Conservation (phyloP, 2,797 vertebrate species). For the Anguilla megastoma region DNA sequence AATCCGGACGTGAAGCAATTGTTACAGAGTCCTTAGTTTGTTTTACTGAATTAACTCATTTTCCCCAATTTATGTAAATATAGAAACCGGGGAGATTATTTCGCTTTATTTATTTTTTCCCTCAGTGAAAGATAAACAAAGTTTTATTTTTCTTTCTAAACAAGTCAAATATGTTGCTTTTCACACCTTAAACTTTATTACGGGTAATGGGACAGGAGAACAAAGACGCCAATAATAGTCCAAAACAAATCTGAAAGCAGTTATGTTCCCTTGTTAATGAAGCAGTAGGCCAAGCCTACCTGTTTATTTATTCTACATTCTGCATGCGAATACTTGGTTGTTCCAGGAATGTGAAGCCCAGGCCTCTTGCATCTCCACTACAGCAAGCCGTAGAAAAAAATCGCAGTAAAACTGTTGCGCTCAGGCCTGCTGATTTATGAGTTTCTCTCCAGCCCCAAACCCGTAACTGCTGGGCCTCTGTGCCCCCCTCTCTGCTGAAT, state of each 20-base stretch:
- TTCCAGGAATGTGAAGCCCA: constrained; percentile 58
- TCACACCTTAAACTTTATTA: not conserved
- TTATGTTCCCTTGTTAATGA: not conserved
- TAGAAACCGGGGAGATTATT: too few species aligned
- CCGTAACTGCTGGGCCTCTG: constrained; percentile 74
- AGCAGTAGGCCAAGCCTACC: not conserved
- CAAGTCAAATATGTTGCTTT: not conserved
- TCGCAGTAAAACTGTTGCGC: constrained; percentile 80
- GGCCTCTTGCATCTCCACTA: constrained; percentile 53
- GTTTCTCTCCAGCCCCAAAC: constrained; percentile 88
- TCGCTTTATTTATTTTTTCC: too few species aligned
- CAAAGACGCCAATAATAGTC: not conserved
- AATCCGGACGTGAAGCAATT: not conserved
- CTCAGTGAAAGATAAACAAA: too few species aligned
- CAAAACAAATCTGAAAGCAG: not conserved
- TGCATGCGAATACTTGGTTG: constrained; percentile 53
- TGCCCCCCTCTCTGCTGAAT: constrained; percentile 93
- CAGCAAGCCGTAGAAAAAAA: constrained; percentile 77
- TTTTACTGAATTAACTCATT: not conserved
- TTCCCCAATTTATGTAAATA: too few species aligned
- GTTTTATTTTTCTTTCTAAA: not conserved
- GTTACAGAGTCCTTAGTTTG: not conserved
- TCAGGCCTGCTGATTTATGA: constrained; percentile 88
- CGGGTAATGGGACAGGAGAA: not conserved
- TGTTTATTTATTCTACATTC: constrained; percentile 47